A percentile compares a stretch with the other conserved stretches of the same genome.
These are phyloP conservation scores for Xerus rutilus DNA, from an alignment of 2,797 vertebrate species.

Conservation along the genomic window DNA sequence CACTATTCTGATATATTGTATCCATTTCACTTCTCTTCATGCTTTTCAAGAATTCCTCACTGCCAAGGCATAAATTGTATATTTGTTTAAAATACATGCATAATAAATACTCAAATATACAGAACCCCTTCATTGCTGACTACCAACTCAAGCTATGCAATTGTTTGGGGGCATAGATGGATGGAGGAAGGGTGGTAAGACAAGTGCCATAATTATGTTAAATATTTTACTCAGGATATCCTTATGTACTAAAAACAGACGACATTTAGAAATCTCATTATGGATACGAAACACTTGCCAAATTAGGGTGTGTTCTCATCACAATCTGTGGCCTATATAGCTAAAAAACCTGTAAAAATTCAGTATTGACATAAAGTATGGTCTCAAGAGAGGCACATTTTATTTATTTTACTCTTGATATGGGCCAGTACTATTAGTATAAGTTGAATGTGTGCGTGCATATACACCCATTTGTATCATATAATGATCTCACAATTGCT, in stretches of 20 bases:
- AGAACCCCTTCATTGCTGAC: conserved; percentile 12
- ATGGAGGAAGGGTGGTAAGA: conserved; percentile 41
- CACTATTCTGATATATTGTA: not conserved
- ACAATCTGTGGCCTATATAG: conserved; percentile 70
- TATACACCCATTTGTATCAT: not conserved
- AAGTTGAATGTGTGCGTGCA: not conserved
- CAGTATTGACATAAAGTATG: conserved; percentile 56
- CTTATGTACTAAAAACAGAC: conserved; percentile 76
- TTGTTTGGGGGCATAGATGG: not conserved
- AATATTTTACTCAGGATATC: conserved; percentile 77
- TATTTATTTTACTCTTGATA: conserved; percentile 36
- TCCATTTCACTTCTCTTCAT: not conserved
- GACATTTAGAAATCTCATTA: conserved; percentile 76
- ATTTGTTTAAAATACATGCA: not conserved
- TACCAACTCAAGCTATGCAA: conserved; percentile 31
- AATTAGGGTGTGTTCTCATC: conserved; percentile 77
- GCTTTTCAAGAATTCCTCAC: conserved; percentile 5
- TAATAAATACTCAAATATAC: conserved; percentile 23
- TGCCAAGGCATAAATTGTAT: not conserved
- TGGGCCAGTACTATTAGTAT: not conserved
- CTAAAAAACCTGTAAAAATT: conserved; percentile 58
- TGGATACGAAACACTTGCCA: conserved; percentile 75
- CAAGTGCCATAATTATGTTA: conserved; percentile 67
- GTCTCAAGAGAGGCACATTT: conserved; percentile 30
- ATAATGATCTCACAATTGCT: conserved; percentile 9